A percentile compares a stretch with the other conserved stretches of the same genome.
phyloP scores from a whole-genome alignment of 2,113 vertebrate genomes.

The Callospermophilus lateralis region DNA sequence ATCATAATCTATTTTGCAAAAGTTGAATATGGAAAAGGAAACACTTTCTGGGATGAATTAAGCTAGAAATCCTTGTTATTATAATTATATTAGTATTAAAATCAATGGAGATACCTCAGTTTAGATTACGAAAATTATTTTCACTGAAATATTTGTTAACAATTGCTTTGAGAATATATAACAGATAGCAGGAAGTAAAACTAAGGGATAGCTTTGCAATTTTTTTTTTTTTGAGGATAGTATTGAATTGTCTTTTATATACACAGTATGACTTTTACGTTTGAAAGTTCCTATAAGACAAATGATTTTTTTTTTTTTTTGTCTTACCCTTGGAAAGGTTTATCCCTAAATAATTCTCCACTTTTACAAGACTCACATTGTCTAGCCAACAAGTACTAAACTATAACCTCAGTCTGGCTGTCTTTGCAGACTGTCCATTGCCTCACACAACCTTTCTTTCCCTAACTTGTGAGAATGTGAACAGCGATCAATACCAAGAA shows the following conservation, averaged over 20 bases:
- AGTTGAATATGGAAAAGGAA: not conserved
- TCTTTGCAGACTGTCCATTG: not conserved
- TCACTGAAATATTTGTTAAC: not conserved
- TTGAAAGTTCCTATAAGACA: not conserved
- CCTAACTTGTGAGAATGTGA: not conserved
- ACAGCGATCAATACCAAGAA: not conserved
- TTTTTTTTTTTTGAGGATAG: not conserved
- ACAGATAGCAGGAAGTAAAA: not conserved
- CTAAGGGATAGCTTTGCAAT: not conserved
- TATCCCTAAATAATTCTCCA: not conserved
- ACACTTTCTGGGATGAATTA: not conserved
- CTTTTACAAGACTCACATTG: not conserved
- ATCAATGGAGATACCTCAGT: not conserved
- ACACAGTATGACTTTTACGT: not conserved
- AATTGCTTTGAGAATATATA: not conserved
- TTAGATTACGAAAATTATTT: not conserved
- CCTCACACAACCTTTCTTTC: not conserved
- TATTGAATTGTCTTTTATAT: not conserved
- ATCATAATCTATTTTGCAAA: not conserved
- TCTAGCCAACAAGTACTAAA: not conserved
- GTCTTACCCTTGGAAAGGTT: not conserved
- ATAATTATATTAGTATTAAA: slow-evolving; percentile 12
- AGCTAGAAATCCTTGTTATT: not conserved
- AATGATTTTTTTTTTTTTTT: not conserved
- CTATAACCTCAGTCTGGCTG: not conserved